A percentile compares a stretch with the other conserved stretches of the same genome.
phyloP scores from a whole-genome alignment of 1,140 invertebrate genomes.

The Phthorimaea operculella region DNA sequence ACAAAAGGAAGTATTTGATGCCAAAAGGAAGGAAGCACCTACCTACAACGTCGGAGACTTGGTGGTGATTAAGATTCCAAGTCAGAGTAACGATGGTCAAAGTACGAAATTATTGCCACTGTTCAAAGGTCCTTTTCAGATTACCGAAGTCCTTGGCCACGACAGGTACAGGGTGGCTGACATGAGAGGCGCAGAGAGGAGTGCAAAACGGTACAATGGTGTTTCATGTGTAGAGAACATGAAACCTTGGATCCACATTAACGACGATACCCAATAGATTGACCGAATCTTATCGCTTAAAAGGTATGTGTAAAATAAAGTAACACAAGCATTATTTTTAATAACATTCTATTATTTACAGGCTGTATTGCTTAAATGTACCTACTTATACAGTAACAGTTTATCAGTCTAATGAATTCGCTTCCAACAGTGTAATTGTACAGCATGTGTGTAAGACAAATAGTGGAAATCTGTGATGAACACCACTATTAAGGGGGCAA shows the following conservation, averaged over 20 bases:
- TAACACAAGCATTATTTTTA: too few species aligned
- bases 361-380: too few species aligned
- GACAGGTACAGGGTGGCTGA: constrained; percentile 27
- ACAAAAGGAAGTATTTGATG: constrained; percentile 7
- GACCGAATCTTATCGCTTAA: too few species aligned
- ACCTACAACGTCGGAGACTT: not conserved
- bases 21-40: not conserved
- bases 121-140: constrained; percentile 21
- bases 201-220: constrained; percentile 3
- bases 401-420: too few species aligned
- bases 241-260: constrained; percentile 4
- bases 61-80: constrained; percentile 5
- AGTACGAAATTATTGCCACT: constrained; percentile 16
- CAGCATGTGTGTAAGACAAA: too few species aligned
- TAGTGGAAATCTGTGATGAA: too few species aligned
- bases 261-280: too few species aligned
- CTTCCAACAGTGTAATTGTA: too few species aligned
- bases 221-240: constrained; percentile 4
- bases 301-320: too few species aligned
- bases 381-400: too few species aligned
- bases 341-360: too few species aligned
- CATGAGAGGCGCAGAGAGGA: constrained; percentile 8
- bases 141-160: constrained; percentile 25
- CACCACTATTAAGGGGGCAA: too few species aligned
- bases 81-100: constrained; percentile 5